Conservation (phyloP, 1,140 invertebrate genomes). For the Belonocnema kinseyi region DNA sequence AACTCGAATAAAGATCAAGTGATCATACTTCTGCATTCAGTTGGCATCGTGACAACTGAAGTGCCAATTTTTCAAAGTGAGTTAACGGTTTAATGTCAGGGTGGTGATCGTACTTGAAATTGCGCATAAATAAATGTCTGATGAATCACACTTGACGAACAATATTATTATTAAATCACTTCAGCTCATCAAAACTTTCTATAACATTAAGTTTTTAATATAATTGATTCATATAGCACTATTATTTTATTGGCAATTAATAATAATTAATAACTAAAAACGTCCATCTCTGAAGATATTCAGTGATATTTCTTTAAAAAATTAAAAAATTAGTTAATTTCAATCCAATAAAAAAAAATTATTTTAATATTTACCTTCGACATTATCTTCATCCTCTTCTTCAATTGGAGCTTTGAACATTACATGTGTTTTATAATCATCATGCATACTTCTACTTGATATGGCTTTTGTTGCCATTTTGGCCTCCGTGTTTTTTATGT, state of each 20-base stretch:
- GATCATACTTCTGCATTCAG: not conserved
- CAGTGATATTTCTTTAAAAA: not conserved
- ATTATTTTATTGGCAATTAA: too few species aligned
- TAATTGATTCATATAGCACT: too few species aligned
- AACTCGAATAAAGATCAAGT: constrained; percentile 9
- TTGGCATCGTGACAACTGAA: constrained; percentile 4
- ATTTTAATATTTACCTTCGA: not conserved
- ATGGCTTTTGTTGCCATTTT: constrained; percentile 11
- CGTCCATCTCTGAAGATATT: too few species aligned
- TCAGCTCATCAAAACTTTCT: not conserved
- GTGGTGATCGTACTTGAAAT: constrained; percentile 12
- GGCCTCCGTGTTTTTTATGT: constrained; percentile 4
- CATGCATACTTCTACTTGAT: not conserved
- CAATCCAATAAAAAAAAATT: not conserved
- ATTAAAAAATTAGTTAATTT: not conserved
- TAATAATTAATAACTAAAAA: too few species aligned
- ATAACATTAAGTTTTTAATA: too few species aligned
- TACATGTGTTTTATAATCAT: not conserved
- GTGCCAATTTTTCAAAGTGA: constrained; percentile 8
- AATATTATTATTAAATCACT: not conserved
- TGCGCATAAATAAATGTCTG: not conserved
- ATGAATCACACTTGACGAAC: not conserved
- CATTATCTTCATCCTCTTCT: constrained; percentile 3
- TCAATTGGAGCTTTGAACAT: constrained; percentile 11
- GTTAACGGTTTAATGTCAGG: constrained; percentile 12